Conservation (phyloP, 1,140 invertebrate genomes). For the Hypothenemus hampei region DNA sequence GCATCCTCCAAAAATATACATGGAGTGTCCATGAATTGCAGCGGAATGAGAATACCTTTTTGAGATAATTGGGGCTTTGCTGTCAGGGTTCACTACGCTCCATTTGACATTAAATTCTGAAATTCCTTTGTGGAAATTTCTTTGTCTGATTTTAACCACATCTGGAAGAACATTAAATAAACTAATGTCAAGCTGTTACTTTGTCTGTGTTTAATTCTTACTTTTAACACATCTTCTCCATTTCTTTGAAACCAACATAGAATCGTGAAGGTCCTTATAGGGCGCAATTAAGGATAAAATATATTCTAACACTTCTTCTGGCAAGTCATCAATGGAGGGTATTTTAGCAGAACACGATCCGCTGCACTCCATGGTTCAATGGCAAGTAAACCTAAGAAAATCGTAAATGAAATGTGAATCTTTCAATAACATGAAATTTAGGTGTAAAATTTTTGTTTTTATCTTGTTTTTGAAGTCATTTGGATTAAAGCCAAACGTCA, state of each 20-base stretch:
- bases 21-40: conserved; percentile 73
- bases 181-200: not conserved
- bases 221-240: conserved; percentile 79
- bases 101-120: conserved; percentile 64
- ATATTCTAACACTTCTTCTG: conserved; percentile 90
- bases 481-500: not conserved
- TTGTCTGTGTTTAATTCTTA: no score
- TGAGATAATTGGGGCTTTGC: conserved; percentile 66
- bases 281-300: conserved; percentile 84
- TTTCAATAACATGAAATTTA: conserved; percentile 19
- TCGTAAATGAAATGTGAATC: not conserved
- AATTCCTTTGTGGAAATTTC: conserved; percentile 64
- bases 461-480: conserved; percentile 1
- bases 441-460: conserved; percentile 22
- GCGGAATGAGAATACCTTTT: conserved; percentile 90
- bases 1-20: conserved; percentile 96
- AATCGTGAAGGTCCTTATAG: conserved; percentile 82
- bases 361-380: not conserved
- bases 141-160: conserved; percentile 63
- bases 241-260: conserved; percentile 77
- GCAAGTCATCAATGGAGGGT: conserved; percentile 61
- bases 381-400: not conserved
- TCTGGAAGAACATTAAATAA: conserved; percentile 50
- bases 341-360: not conserved
- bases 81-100: conserved; percentile 53